Evolutionary conservation across 2,888 invertebrate genomes (phyloP).

Genomic region (Zhuqinia jingwanae): DNA sequence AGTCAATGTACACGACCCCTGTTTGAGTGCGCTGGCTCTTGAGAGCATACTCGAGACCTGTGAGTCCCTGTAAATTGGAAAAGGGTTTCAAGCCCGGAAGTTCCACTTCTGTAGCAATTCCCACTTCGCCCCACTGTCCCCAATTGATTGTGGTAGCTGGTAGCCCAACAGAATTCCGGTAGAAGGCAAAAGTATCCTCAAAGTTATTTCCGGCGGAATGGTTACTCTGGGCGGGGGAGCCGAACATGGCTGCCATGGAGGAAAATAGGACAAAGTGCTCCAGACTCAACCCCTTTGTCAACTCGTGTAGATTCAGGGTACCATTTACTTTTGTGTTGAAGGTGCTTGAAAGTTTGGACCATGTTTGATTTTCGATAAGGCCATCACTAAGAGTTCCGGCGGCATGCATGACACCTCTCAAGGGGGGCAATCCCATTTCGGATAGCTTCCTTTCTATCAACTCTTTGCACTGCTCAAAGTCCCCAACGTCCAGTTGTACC

Average conservation of each 20-base stretch:
- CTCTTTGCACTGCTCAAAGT: conserved; percentile 1
- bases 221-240: background rate
- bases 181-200: conserved; percentile 14
- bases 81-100: background rate
- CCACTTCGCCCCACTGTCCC: conserved; percentile 13
- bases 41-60: background rate
- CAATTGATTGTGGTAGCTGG: conserved; percentile 17
- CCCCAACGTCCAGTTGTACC: background rate
- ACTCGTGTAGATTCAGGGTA: conserved; percentile 7
- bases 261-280: conserved; percentile 35
- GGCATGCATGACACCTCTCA: conserved; percentile 29
- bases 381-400: conserved; percentile 21
- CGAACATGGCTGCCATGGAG: conserved; percentile 2
- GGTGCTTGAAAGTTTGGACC: background rate
- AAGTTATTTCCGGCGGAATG: conserved; percentile 7
- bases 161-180: background rate
- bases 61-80: background rate
- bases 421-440: background rate
- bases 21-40: background rate
- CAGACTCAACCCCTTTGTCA: background rate
- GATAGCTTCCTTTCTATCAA: background rate
- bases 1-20: background rate
- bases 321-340: background rate
- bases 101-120: conserved; percentile 4
- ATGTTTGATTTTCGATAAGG: conserved; percentile 6